Conservation (phyloP, 2,113 vertebrate genomes). For the Panthera leo region DNA sequence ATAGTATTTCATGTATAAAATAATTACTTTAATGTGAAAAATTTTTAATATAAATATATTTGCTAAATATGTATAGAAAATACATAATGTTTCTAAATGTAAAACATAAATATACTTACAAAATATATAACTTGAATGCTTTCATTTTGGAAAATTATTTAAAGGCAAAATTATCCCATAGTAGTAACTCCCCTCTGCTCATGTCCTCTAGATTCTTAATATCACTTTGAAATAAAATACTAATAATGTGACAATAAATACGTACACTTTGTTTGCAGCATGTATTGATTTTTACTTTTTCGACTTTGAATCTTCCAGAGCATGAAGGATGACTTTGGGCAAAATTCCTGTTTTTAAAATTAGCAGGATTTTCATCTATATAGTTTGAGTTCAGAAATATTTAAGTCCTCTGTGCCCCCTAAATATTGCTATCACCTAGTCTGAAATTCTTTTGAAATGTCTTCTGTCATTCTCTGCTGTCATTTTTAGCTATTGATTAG, state of each 20-base stretch:
- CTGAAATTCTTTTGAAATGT: background rate
- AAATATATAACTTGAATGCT: background rate
- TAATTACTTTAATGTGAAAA: background rate
- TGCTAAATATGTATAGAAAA: background rate
- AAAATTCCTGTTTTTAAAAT: background rate
- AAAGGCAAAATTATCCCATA: background rate
- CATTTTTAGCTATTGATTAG: background rate
- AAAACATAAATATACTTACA: background rate
- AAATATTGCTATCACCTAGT: background rate
- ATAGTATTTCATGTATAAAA: background rate
- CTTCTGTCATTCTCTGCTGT: background rate
- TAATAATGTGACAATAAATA: background rate
- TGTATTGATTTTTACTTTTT: background rate
- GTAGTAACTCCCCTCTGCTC: background rate
- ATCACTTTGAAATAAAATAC: background rate
- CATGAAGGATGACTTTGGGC: background rate
- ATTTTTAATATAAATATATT: background rate
- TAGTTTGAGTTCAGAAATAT: background rate
- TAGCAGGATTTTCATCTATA: slow-evolving; percentile 4
- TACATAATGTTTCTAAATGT: background rate
- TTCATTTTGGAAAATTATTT: background rate
- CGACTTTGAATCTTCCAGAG: background rate
- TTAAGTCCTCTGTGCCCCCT: background rate
- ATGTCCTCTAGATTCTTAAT: background rate
- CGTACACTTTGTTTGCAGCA: background rate